Evolutionary conservation across 2,113 vertebrate species (phyloP), one percentile per base, ranked within the genome.

Genomic region (Rhinichthys klamathensis): DNA sequence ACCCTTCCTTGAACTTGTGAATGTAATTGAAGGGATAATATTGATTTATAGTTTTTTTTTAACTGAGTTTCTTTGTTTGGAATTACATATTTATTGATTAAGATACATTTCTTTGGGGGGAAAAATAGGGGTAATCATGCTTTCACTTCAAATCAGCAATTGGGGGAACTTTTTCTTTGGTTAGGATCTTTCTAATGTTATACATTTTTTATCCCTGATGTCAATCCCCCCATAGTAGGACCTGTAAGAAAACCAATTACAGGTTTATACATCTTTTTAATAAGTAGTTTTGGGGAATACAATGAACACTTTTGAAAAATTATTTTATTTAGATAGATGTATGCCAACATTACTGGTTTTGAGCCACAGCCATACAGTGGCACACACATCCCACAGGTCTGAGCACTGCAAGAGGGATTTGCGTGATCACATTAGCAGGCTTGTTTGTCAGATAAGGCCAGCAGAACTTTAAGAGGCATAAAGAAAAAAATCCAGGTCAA

Each of bases 401-500:
- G 30, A 61, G 60, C 23, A 63, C 27, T 35, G 49, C 16, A 23
- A 67, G 73, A 75, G 77, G 25, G 63, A 89, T 94, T 93, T 91
- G 16, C 75, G 32, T 13, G 41, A 82, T 74, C 18, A 89, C 90
- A 93, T 94, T 89, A 92, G 75, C 63, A 86, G 88, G 87, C 77
- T 82, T 44, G 56, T n/a, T 84, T 74, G 58, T 67, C 6, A 83
- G 91, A 91, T 92, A 91, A 61, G 61, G 27, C 38, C 46, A 63
- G 46, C 65, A 73, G 75, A 15, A 63, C 18, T 73, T 15, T 23
- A 38, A 27, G 56, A 56, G 63, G 63, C 63, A 69, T 82, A 5
- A 61, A 80, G n/a, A 82, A 77, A 86, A 56, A 82, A 85, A 92
- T 90, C 85, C 83, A 88, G 91, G 90, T 91, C 85, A 91, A 90